These are phyloP conservation scores for Drosophila watanabei DNA, from an alignment of 1,140 invertebrate species.

Conservation along the genomic window DNA sequence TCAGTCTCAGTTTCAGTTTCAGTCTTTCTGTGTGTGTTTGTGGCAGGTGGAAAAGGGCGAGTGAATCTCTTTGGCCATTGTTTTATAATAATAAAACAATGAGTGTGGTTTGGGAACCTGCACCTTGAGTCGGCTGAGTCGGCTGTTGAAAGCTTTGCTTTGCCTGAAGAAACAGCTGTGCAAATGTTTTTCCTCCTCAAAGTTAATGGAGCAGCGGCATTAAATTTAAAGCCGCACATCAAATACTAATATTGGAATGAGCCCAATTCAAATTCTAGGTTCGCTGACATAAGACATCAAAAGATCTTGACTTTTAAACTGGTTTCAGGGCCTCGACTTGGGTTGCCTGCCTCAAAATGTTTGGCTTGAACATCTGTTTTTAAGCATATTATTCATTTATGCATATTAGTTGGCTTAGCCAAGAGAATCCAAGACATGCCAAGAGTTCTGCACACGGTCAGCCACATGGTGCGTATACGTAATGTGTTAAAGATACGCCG, in stretches of 20 bases:
- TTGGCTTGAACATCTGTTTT: slow-evolving; percentile 36
- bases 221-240: slow-evolving; percentile 6
- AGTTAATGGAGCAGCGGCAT: slow-evolving; percentile 9
- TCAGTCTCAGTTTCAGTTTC: not conserved
- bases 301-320: slow-evolving; percentile 28
- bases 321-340: slow-evolving; percentile 39
- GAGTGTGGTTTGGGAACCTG: slow-evolving; percentile 67
- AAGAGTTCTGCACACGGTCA: slow-evolving; percentile 27
- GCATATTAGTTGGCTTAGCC: slow-evolving; percentile 32
- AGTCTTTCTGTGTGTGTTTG: slow-evolving; percentile 4
- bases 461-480: slow-evolving; percentile 59
- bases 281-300: slow-evolving; percentile 42
- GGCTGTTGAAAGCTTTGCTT: slow-evolving; percentile 56
- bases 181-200: slow-evolving; percentile 36
- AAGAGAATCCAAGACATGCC: slow-evolving; percentile 18
- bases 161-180: slow-evolving; percentile 63
- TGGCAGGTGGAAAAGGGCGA: slow-evolving; percentile 63
- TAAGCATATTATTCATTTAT: slow-evolving; percentile 50
- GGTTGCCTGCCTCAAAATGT: slow-evolving; percentile 9
- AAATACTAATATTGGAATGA: slow-evolving; percentile 23
- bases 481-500: slow-evolving; percentile 25
- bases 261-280: slow-evolving; percentile 35
- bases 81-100: slow-evolving; percentile 61
- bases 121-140: slow-evolving; percentile 79
- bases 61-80: slow-evolving; percentile 62